These are phyloP conservation scores for Opisthograptis luteolata DNA, from an alignment of 2,888 invertebrate genomes.

Conservation along the genomic window DNA sequence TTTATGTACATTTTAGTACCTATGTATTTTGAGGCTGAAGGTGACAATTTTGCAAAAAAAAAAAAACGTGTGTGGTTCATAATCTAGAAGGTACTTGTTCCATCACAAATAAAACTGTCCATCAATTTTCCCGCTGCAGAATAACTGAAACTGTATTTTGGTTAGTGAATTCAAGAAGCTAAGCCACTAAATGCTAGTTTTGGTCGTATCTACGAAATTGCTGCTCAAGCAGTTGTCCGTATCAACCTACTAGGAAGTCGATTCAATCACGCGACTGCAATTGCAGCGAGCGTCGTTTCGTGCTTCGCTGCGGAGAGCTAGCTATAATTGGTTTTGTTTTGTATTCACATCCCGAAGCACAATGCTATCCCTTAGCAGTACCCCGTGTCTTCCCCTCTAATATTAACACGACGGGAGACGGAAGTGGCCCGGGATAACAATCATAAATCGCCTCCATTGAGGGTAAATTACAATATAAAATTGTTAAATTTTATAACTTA, in stretches of 20 bases:
- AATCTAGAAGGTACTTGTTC: background rate
- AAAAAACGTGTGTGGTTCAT: no score
- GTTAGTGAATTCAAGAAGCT: background rate
- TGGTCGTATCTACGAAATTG: no score
- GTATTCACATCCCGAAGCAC: constrained; percentile 42
- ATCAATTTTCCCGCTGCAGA: background rate
- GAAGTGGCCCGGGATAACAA: constrained; percentile 46
- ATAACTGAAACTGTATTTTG: background rate
- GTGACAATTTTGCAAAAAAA: no score
- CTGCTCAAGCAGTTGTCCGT: no score
- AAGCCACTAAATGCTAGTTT: background rate
- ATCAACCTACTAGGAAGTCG: background rate
- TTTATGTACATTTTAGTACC: no score
- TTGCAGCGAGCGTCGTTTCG: constrained; percentile 24
- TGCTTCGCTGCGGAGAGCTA: constrained; percentile 7
- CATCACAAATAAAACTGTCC: background rate
- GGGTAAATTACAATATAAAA: constrained; percentile 51
- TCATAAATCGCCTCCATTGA: constrained; percentile 54
- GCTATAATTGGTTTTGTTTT: constrained; percentile 57
- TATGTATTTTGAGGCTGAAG: no score
- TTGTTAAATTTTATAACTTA: constrained; percentile 46
- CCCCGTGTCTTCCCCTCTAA: constrained; percentile 40
- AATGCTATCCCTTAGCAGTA: constrained; percentile 28
- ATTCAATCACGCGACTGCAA: constrained; percentile 8
- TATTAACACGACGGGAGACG: constrained; percentile 51